Evolutionary conservation across 2,113 vertebrate species (phyloP), one percentile per base, ranked within the genome.

Genomic region (Psilopogon haemacephalus): DNA sequence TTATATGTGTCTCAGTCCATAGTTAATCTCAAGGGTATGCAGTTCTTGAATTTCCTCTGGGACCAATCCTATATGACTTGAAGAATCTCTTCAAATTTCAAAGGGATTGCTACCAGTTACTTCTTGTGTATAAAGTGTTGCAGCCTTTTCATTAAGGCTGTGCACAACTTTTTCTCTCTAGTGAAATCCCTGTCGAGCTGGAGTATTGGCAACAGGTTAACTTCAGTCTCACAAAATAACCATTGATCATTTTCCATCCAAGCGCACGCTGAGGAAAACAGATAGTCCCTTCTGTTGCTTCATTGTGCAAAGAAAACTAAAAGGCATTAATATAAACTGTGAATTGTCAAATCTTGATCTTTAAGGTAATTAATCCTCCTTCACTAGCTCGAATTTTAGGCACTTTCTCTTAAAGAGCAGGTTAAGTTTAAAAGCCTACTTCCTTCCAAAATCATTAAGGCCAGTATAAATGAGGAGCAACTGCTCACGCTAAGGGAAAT

Each of bases 361-460:
- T 89, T 74, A 79, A 65, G 58, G 77, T 87, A 79, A 89, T 88
- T 67, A 55, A 72, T 90, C 91, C 50, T 74, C 35, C 21, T 90
- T 83, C 59, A 80, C 69, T 64, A 32, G 21, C 52, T 83, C 69
- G 60, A 84, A 67, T 54, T 94, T 93, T 79, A 77, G 75, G 15
- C 13, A 28, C 16, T 70, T 91, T 87, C 92, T 19, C 71, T 89
- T 78, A 65, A 83, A 86, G 14, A 94, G 64, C 10, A 54, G 56
- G 75, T 80, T 89, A 94, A 83, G 85, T 69, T 88, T 88, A 35
- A 89, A 93, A 94, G 38, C 60, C 68, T 91, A 35, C 38, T 91
- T 91, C 33, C 38, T 91, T 94, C 75, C 93, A 85, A 89, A 85
- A 33, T 86, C 82, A 80, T 91, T 94, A 85, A 67, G 64, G 21